Percentiles rank a stretch among this genome's conserved stretches.
These are phyloP conservation scores for Pristionchus arcanus DNA, from an alignment of 2,888 invertebrate species.

Conservation along the genomic window DNA sequence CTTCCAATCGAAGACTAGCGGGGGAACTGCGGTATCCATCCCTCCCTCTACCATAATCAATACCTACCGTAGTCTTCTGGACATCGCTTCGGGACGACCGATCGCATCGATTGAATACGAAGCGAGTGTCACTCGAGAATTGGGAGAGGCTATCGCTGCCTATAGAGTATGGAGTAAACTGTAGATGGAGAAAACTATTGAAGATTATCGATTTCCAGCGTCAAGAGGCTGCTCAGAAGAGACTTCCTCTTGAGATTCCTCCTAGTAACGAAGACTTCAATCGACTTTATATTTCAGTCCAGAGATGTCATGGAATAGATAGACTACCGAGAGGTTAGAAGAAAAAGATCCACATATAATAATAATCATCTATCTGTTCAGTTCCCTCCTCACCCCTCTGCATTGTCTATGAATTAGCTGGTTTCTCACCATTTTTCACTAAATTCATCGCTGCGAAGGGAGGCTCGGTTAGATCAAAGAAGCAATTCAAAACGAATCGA, in stretches of 20 bases:
- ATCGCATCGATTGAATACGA: conserved; percentile 58
- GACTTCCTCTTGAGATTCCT: conserved; percentile 60
- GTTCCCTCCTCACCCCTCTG: conserved; percentile 41
- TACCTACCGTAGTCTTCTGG: conserved; percentile 47
- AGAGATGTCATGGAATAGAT: conserved; percentile 63
- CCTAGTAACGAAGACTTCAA: conserved; percentile 57
- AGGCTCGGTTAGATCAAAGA: conserved; percentile 53
- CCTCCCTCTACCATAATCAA: background rate
- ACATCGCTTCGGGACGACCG: conserved; percentile 54
- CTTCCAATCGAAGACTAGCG: background rate
- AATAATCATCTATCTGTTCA: background rate
- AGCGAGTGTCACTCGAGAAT: conserved; percentile 52
- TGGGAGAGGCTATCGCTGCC: conserved; percentile 56
- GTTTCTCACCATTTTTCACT: conserved; percentile 68
- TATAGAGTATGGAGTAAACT: conserved; percentile 59
- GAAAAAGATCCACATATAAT: no score
- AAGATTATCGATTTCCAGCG: conserved; percentile 60
- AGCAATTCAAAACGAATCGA: background rate
- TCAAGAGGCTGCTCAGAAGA: conserved; percentile 62
- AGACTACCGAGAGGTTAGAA: conserved; percentile 56
- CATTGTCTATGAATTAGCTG: conserved; percentile 66
- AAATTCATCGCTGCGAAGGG: conserved; percentile 59
- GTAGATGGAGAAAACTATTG: background rate
- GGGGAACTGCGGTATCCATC: conserved; percentile 41
- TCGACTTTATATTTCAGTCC: conserved; percentile 63